Evolutionary conservation across 2,888 invertebrate species (phyloP), one percentile per base, ranked within the genome.

Genomic region (Apotomis capreana): DNA sequence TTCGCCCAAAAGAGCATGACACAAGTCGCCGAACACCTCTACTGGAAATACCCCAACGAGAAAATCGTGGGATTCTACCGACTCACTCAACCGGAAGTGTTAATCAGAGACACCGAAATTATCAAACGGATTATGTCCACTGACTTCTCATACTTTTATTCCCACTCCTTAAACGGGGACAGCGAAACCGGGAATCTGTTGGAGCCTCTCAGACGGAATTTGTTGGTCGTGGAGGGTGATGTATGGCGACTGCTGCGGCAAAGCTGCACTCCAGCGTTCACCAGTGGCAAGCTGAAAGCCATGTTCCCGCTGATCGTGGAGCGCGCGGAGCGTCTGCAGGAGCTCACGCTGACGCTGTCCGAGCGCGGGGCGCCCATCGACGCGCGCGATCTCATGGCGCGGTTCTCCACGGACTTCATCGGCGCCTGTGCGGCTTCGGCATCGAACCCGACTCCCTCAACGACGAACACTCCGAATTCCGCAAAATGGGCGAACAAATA

Each of bases 231-330:
- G 3, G 88, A 88, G 52, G 87, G 87, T 0, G 89, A 89, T 74
- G 61, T 82, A 51, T 88, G 88, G 89, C 79, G 83, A 37, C 76
- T 88, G 70, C 77, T 88, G 74, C 81, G 89, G 8, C 86, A 88
- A 77, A 84, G 87, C 68, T 82, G 87, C 80, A 86, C 87, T 13
- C 85, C 87, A 0, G 84, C 86, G 1, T 88, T 88, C 76, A 83
- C 87, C 3, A 84, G 83, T 70, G 85, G 84, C 68, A 87, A 87
- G 76, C 81, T 88, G 57, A 81, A 80, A 49, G 86, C 86, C 3
- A 88, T 88, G 88, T 88, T 88, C 74, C 88, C 88, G n/a, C 79
- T 88, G 44, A 81, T 88, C 51, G 81, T 82, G 64, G 86, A 85
- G 76, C 83, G 87, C 44, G 87, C 88, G 9, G 85, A 86, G 76